Evolutionary conservation across 1,140 invertebrate species (phyloP).

Genomic region (Zaprionus gabonicus): DNA sequence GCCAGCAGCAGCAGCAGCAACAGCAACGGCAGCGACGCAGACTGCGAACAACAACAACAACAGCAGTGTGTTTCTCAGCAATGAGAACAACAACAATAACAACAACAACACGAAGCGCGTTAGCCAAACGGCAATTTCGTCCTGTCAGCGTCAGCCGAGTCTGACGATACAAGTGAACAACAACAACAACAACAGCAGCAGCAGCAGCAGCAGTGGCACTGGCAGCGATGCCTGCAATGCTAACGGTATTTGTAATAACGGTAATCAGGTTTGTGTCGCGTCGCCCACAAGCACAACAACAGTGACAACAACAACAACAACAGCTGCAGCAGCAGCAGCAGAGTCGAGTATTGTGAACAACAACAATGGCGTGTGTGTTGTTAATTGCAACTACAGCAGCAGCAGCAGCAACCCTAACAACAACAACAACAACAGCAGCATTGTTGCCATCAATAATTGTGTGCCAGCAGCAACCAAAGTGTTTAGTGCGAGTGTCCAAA

Average conservation of each 20-base stretch:
- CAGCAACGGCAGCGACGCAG: constrained; percentile 41
- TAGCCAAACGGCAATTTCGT: constrained; percentile 63
- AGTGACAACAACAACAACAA: constrained; percentile 38
- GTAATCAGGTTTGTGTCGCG: constrained; percentile 57
- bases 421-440: constrained; percentile 58
- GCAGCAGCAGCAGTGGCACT: constrained; percentile 25
- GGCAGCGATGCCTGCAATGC: constrained; percentile 29
- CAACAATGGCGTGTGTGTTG: constrained; percentile 45
- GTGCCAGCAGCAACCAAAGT: constrained; percentile 58
- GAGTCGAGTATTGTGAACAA: constrained; percentile 34
- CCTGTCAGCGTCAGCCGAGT: constrained; percentile 76
- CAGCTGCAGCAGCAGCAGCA: constrained; percentile 21
- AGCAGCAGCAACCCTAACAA: constrained; percentile 12
- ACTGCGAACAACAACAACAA: constrained; percentile 42
- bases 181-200: constrained; percentile 45
- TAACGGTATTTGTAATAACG: constrained; percentile 58
- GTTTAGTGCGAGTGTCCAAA: constrained; percentile 77
- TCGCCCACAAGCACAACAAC: constrained; percentile 62
- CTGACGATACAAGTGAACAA: constrained; percentile 83
- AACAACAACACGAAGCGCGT: constrained; percentile 49
- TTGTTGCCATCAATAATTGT: constrained; percentile 68
- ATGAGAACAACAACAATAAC: constrained; percentile 38
- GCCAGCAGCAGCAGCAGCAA: constrained; percentile 26
- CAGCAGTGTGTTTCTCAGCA: constrained; percentile 70
- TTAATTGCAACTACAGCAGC: constrained; percentile 57